A percentile compares a stretch with the other conserved stretches of the same genome.
Evolutionary conservation across 2,797 vertebrate genomes (phyloP).

Genomic region (Acrossocheilus fasciatus): DNA sequence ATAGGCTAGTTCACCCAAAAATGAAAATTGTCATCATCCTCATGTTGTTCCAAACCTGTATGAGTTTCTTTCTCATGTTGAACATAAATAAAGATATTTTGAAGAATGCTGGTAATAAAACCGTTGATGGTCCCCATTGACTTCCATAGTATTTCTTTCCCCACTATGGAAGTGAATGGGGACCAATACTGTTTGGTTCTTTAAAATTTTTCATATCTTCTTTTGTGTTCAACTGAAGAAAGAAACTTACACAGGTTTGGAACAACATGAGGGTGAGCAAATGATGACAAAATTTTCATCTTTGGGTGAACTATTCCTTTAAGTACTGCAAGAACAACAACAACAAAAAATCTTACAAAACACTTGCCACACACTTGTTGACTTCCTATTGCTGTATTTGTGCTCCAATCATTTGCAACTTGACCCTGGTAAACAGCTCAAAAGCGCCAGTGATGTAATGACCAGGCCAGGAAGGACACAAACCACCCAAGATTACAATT

Average conservation of each 20-base stretch:
- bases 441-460: background rate
- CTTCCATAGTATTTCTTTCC: background rate
- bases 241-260: background rate
- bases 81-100: too few relatives aligned
- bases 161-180: background rate
- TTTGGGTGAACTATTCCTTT: background rate
- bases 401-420: slow-evolving; percentile 15
- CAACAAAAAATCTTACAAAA: slow-evolving; percentile 28
- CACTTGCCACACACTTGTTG: slow-evolving; percentile 26
- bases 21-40: too few relatives aligned
- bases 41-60: too few relatives aligned
- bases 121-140: too few relatives aligned
- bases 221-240: background rate
- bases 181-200: background rate
- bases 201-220: background rate
- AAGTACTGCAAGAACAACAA: background rate
- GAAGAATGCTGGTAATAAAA: too few relatives aligned
- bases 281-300: background rate
- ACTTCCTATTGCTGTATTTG: slow-evolving; percentile 34
- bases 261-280: background rate
- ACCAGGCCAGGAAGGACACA: background rate
- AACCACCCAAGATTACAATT: background rate
- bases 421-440: background rate
- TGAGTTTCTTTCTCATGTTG: too few relatives aligned
- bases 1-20: too few relatives aligned